Evolutionary conservation across 2,888 invertebrate genomes (phyloP).

Genomic region (Chouioia cunea): DNA sequence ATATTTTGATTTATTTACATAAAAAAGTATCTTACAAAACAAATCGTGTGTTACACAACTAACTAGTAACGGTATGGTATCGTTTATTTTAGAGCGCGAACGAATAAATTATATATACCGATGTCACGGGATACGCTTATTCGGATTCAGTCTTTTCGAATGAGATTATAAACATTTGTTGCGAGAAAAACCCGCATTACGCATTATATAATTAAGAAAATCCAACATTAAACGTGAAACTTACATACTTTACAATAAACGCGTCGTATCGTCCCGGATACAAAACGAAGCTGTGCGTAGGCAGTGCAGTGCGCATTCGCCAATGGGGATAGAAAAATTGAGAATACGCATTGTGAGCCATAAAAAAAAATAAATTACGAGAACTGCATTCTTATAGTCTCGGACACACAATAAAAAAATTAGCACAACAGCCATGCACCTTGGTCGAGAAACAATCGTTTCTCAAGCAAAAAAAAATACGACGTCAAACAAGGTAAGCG

Average conservation of each 20-base stretch:
- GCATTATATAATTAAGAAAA: neutral
- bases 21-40: constrained; percentile 39
- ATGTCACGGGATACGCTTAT: constrained; percentile 16
- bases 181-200: constrained; percentile 6
- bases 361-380: constrained; percentile 44
- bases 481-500: constrained; percentile 16
- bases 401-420: constrained; percentile 37
- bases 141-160: constrained; percentile 48
- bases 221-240: too few species aligned
- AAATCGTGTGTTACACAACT: constrained; percentile 15
- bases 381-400: constrained; percentile 6
- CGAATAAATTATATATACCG: constrained; percentile 25
- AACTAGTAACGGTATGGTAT: constrained; percentile 2
- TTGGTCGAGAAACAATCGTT: constrained; percentile 44
- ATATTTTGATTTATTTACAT: constrained; percentile 62
- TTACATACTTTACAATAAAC: too few species aligned
- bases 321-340: constrained; percentile 31
- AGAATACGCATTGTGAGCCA: constrained; percentile 20
- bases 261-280: constrained; percentile 9
- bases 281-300: constrained; percentile 52
- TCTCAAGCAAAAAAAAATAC: neutral
- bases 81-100: constrained; percentile 9
- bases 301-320: constrained; percentile 50
- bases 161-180: constrained; percentile 17
- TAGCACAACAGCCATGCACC: constrained; percentile 61